Evolutionary conservation across 2,113 vertebrate species (phyloP).

Genomic region (Semicossyphus pulcher): DNA sequence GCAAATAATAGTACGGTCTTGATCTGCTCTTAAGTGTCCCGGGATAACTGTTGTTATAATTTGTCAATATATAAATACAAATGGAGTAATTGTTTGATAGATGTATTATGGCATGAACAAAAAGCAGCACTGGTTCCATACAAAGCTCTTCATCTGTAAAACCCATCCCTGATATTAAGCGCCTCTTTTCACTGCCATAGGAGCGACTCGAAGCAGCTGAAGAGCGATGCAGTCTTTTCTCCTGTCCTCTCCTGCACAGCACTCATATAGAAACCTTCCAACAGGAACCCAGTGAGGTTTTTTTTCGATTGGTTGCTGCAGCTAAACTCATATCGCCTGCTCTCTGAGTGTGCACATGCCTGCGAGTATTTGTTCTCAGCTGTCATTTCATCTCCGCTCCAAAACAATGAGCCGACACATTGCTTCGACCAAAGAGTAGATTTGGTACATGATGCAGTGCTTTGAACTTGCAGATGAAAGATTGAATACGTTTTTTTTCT

Average conservation of each 20-base stretch:
- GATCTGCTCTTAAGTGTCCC: no score
- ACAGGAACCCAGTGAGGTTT: neutral
- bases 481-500: conserved; percentile 22
- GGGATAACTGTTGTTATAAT: no score
- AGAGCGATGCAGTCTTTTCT: conserved; percentile 14
- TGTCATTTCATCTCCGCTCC: conserved; percentile 17
- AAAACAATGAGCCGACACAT: conserved; percentile 15
- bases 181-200: conserved; percentile 21
- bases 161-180: no score
- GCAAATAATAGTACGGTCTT: no score
- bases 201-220: conserved; percentile 15
- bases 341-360: conserved; percentile 5
- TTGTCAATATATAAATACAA: no score
- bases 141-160: conserved; percentile 29
- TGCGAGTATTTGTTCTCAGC: conserved; percentile 7
- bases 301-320: conserved; percentile 22
- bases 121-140: conserved; percentile 7
- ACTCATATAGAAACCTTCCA: conserved; percentile 18
- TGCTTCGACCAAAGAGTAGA: neutral
- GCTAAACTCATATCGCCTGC: conserved; percentile 29
- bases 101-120: neutral
- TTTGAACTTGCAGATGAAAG: conserved; percentile 22
- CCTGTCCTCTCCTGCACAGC: neutral
- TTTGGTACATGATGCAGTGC: neutral
- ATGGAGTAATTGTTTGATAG: no score